A percentile compares a stretch with the other conserved stretches of the same genome.
Conservation (phyloP, 2,113 vertebrate genomes). For the Larimichthys polyactis region DNA sequence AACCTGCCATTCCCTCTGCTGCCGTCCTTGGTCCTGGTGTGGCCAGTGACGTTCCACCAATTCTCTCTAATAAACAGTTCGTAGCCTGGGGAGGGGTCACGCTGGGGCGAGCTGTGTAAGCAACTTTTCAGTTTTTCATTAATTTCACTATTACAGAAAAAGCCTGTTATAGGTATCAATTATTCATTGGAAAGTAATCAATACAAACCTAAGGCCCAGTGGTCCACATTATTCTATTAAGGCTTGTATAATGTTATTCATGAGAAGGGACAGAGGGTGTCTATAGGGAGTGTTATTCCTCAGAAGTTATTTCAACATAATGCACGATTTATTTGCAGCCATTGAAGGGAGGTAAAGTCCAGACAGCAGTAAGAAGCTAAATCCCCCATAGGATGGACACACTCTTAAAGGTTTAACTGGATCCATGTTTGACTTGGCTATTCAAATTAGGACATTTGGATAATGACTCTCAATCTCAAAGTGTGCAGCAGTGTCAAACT, state of each 20-base stretch:
- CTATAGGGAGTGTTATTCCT: slow-evolving; percentile 57
- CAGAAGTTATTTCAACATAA: slow-evolving; percentile 71
- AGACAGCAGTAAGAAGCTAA: slow-evolving; percentile 18
- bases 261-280: slow-evolving; percentile 63
- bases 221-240: slow-evolving; percentile 60
- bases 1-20: slow-evolving; percentile 49
- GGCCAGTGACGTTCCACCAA: slow-evolving; percentile 84
- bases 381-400: not conserved
- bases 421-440: not conserved
- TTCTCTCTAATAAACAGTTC: slow-evolving; percentile 97
- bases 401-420: slow-evolving; percentile 21
- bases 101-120: slow-evolving; percentile 92
- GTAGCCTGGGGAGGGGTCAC: slow-evolving; percentile 94
- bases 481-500: too few species aligned
- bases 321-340: slow-evolving; percentile 60
- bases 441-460: not conserved
- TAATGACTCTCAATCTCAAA: not conserved
- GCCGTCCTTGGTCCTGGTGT: slow-evolving; percentile 31
- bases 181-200: slow-evolving; percentile 68
- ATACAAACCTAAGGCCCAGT: slow-evolving; percentile 47
- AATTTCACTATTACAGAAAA: slow-evolving; percentile 40
- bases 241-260: slow-evolving; percentile 73
- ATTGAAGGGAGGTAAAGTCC: slow-evolving; percentile 24
- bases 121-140: slow-evolving; percentile 61
- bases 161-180: slow-evolving; percentile 44